These are phyloP conservation scores for Lottia scabra DNA, from an alignment of 2,888 invertebrate species.

Conservation along the genomic window DNA sequence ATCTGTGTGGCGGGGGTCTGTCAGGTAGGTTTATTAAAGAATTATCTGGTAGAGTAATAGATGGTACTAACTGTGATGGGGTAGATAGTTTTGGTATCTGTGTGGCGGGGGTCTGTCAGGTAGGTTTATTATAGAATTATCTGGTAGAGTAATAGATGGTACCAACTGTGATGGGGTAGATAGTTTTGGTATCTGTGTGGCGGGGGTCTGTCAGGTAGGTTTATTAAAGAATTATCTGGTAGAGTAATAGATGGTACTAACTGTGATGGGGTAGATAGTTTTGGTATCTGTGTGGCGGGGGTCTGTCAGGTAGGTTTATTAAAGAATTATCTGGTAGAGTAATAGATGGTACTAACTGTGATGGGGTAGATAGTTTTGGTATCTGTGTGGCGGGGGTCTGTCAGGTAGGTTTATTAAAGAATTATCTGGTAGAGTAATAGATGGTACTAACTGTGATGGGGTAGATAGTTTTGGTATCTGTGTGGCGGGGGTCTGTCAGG, in stretches of 20 bases:
- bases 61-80: conserved; percentile 81
- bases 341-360: conserved; percentile 84
- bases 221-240: conserved; percentile 77
- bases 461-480: conserved; percentile 86
- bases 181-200: conserved; percentile 88
- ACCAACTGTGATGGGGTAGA: conserved; percentile 82
- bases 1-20: conserved; percentile 94
- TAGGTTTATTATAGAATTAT: conserved; percentile 79
- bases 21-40: conserved; percentile 80
- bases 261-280: conserved; percentile 78
- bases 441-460: conserved; percentile 81
- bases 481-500: conserved; percentile 91
- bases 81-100: conserved; percentile 86
- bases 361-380: conserved; percentile 79
- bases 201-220: conserved; percentile 88
- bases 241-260: conserved; percentile 82
- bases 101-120: conserved; percentile 91
- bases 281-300: conserved; percentile 93
- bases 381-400: conserved; percentile 94
- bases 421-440: conserved; percentile 82
- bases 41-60: conserved; percentile 79
- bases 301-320: conserved; percentile 82
- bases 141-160: conserved; percentile 78
- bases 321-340: conserved; percentile 82
- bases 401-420: conserved; percentile 79